Base-by-base conservation (phyloP, 2,113 vertebrate genomes). In the Cynocephalus volans region DNA sequence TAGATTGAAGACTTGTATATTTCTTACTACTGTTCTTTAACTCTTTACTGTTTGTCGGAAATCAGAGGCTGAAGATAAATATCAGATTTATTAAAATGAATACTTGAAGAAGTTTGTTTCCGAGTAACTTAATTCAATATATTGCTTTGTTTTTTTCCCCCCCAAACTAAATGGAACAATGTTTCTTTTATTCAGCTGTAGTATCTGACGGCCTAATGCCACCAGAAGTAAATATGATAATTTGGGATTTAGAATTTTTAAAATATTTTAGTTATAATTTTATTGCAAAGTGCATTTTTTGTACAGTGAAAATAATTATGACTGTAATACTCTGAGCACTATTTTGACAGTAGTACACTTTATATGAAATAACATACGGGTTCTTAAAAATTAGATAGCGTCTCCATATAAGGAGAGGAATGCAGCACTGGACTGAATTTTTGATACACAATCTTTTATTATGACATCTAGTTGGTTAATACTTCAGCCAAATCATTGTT, bases 361-460 rank as follows among this genome's bases (percentile, higher is more conserved):
- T 96, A 41, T 58, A 64, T 60, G 1, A 82, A 95, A 95, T 67
- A 90, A 77, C 26, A 18, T 9, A 64, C 56, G 58, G 45, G 64
- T 92, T 92, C 94, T 67, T 7, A 60, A 95, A 88, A 41, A 36
- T 50, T 50, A 95, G 48, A 23, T 26, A 90, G 31, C 93, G 48
- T 81, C 58, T 83, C 77, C 67, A 69, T 96, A 7, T 93, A 82
- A 97, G 92, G 48, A 96, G 11, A 77, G 60, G 76, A 94, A 96
- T 98, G 36, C n/a, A 97, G 33, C 33, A 94, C 17, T 95, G 81
- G 26, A 73, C 77, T 95, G 70, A 82, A 21, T 65, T 96, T 98
- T 98, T 98, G 97, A 97, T 52, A 96, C 1, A 12, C 8, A 56
- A 2, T 79, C 26, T 97, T 98, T 98, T 97, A 98, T 98, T 98